Conservation (phyloP, 2,797 vertebrate species). For the Streptopelia turtur region DNA sequence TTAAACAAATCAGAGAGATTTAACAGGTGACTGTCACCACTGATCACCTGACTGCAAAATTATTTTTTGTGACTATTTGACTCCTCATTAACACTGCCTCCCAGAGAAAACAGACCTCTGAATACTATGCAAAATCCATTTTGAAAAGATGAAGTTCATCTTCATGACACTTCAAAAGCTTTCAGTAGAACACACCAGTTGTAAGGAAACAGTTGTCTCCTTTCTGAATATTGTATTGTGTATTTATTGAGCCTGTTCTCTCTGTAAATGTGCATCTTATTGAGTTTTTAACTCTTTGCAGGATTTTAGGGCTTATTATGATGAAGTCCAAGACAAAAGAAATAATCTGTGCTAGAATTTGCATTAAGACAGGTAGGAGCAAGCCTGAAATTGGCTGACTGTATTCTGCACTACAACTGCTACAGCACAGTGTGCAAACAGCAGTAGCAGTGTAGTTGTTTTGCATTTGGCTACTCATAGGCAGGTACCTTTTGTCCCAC, state of each 20-base stretch:
- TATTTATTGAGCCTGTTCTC: background rate
- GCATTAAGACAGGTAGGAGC: background rate
- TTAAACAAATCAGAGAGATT: background rate
- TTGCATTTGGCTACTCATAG: background rate
- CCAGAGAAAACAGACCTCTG: background rate
- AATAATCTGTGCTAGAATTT: background rate
- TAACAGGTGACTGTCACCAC: background rate
- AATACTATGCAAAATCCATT: background rate
- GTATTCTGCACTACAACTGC: background rate
- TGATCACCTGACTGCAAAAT: background rate
- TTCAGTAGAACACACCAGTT: background rate
- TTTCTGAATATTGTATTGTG: background rate
- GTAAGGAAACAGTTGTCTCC: background rate
- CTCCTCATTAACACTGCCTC: background rate
- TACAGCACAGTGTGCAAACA: background rate
- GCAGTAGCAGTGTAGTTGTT: accelerated
- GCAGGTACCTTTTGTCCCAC: background rate
- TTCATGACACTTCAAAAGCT: background rate
- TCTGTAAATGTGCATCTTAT: background rate
- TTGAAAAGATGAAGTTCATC: background rate
- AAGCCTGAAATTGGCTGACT: background rate
- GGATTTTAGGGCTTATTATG: background rate
- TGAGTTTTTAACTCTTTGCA: background rate
- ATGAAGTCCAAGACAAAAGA: background rate
- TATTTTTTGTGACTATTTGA: background rate